Base-by-base conservation (phyloP, 2,797 vertebrate species). In the Falco berigora region DNA sequence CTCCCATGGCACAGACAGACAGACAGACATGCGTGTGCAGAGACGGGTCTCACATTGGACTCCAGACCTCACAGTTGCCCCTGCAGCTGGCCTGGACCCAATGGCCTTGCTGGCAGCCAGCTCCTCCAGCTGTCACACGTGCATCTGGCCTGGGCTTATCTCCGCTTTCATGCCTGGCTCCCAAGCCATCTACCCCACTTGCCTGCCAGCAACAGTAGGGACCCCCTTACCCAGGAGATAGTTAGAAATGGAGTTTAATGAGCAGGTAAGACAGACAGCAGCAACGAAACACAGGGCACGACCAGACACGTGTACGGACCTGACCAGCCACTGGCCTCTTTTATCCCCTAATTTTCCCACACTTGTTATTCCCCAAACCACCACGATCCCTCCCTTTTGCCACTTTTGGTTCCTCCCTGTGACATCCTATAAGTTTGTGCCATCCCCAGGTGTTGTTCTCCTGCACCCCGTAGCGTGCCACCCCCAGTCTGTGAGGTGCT, bases 361-460 rank as follows among this genome's bases (percentile, higher is more conserved):
- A 14, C 10, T 44, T 3, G 1, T 72, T 86, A 15, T 38, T 69
- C 16, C 58, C 55, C 36, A 72, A n/a, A 46, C 22, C 34, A 46
- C 49, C 25, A 7, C 0, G 0, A 46, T 24, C 13, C 6, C 6
- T 46, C 40, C 25, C 23, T 76, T 88, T 55, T 4, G 1, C 18
- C 2, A 1, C 15, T 47, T 79, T 42, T 42, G 36, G 23, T 50
- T 76, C n/a, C 5, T 50, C 25, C 38, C 22, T 7, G 3, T 30
- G 56, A 49, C 40, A 69, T 21, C 21, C 42, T 34, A 0, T 17
- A n/a, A 32, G 3, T 58, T n/a, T 50, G 13, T 53, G 38, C 25
- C 28, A 47, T n/a, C 17, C 59, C 49, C 40, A 53, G 28, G 23
- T 38, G 9, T 23, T 50, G 15, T 42, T 82, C 4, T 23, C 30